Base-by-base conservation (phyloP, 2,797 vertebrate species). In the Sebastes trivittatus region DNA sequence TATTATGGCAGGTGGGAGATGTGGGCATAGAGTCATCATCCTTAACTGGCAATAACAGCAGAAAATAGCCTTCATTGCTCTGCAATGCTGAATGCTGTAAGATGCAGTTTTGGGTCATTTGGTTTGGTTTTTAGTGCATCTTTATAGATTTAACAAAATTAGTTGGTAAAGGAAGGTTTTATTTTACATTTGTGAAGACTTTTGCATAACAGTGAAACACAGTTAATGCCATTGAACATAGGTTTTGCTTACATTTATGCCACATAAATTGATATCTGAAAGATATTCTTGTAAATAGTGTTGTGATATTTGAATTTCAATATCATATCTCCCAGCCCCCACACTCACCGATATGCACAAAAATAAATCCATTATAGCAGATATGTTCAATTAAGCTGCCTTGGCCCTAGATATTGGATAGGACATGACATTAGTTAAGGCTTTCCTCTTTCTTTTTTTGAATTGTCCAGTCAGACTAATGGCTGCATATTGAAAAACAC, bases 401-500 rank as follows among this genome's bases (percentile, higher is more conserved):
- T 23, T 55, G 4, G 18, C 27, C 22, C 7, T 58, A 7, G 49
- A 30, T 27, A 9, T 69, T 23, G 23, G n/a, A 49, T 20, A 36
- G 22, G 22, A 54, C 11, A 10, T 36, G 27, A 34, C 23, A 56
- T 25, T 2, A 29, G 0, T 36, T 20, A 42, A 75, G 68, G 72
- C 56, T 62, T 49, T 70, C 54, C 6, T 59, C n/a, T 59, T 42
- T 32, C n/a, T 23, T 23, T 23, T 52, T 72, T 11, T 59, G 25
- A 38, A 30, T 46, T 52, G 77, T 80, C 55, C 74, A 58, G 34
- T 1, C 16, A 18, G 13, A 22, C 25, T 60, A 70, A 22, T 62
- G 60, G 36, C n/a, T 70, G 30, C 72, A 30, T 60, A 66, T 58
- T 72, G 72, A 80, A 87, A 88, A 82, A 66, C 65, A 84, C 68